Evolutionary conservation across 2,888 invertebrate species (phyloP), one percentile per base, ranked within the genome.

Genomic region (Andrena bicolor): DNA sequence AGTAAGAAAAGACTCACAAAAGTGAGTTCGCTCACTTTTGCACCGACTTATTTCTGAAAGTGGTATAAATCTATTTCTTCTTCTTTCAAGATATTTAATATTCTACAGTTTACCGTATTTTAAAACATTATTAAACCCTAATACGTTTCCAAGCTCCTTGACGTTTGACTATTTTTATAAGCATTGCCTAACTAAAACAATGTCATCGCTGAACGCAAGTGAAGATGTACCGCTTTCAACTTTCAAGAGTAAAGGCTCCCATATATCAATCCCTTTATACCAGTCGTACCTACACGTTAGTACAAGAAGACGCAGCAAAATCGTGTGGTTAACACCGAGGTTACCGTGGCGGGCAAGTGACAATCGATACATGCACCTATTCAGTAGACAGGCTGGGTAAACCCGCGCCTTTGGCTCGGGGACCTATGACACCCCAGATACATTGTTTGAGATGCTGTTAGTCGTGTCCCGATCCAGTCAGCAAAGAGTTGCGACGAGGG

Each of bases 371-470:
- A 84, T 86, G 84, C 84, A 77, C 80, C 82, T 71, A 83, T 82
- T 74, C 75, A 56, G 79, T 32, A 76, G 80, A 65, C 78, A 80
- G 64, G 28, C 56, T 56, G 28, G 66, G 76, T 76, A 80, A 84
- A 80, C 79, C 79, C 60, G 58, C 35, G 70, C 65, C 73, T 63
- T 51, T 53, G 76, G 75, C 70, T 68, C 41, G 58, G 69, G 56
- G 65, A 70, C 75, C 85, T 73, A 80, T 63, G 84, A 84, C 86
- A 82, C 72, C 66, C 74, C 70, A 72, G 81, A 84, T 84, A 85
- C 85, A 87, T 86, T 87, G 88, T 87, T 87, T 87, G 87, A 86
- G 84, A 88, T 86, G 87, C 80, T 84, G 87, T 86, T 87, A 88
- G 88, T 80, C 84, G 82, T 82, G 88, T 87, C 81, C 69, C 86